Conservation (phyloP, 2,888 invertebrate species). For the Lampropteryx suffumata region DNA sequence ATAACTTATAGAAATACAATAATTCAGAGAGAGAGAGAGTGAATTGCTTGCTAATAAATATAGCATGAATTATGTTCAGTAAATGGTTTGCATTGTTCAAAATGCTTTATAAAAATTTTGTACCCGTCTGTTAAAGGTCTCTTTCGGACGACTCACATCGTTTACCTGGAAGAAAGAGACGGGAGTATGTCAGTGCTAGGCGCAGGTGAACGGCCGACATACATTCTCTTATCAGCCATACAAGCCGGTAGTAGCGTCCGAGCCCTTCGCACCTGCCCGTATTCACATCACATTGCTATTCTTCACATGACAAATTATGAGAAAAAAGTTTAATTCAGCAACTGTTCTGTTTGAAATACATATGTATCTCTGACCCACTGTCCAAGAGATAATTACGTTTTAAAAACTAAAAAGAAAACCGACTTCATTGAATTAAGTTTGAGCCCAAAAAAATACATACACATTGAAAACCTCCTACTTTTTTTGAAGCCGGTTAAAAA, state of each 20-base stretch:
- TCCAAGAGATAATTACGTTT: too few relatives aligned
- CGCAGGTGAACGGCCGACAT: conserved; percentile 78
- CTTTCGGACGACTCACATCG: conserved; percentile 39
- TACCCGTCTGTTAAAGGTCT: conserved; percentile 28
- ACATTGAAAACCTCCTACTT: too few relatives aligned
- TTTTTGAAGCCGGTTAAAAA: too few relatives aligned
- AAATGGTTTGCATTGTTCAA: conserved; percentile 32
- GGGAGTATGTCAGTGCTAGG: conserved; percentile 65
- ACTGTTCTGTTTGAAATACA: too few relatives aligned
- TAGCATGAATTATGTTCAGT: too few relatives aligned
- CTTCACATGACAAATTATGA: conserved; percentile 1
- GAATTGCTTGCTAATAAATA: too few relatives aligned
- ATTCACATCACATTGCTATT: background rate
- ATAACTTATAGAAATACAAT: too few relatives aligned
- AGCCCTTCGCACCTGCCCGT: conserved; percentile 63
- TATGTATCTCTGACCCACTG: too few relatives aligned
- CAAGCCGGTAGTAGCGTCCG: conserved; percentile 64
- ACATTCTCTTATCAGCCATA: conserved; percentile 75
- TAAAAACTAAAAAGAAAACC: too few relatives aligned
- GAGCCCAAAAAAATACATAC: too few relatives aligned
- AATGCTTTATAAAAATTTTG: conserved; percentile 44
- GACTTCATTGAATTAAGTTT: too few relatives aligned
- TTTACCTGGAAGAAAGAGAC: conserved; percentile 53
- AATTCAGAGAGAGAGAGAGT: too few relatives aligned
- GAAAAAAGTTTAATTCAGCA: background rate